These are phyloP conservation scores for Diadegma fenestrale DNA, from an alignment of 2,888 invertebrate species.

Conservation along the genomic window DNA sequence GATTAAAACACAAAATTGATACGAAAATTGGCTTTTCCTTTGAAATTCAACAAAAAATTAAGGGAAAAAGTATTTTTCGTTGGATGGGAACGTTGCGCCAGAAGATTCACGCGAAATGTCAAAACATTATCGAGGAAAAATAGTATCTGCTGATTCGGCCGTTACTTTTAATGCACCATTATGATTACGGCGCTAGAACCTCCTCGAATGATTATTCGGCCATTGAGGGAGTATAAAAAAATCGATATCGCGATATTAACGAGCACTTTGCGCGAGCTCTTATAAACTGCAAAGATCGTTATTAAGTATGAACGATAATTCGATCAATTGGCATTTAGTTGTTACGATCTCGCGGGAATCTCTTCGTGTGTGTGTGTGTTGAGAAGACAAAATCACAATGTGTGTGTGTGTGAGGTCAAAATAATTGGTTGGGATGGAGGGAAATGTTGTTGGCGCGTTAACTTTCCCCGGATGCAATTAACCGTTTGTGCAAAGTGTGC, in stretches of 20 bases:
- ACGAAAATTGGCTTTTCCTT: too few species aligned
- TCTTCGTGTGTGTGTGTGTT: neutral
- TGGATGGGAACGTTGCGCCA: too few species aligned
- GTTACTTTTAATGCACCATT: too few species aligned
- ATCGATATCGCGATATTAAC: neutral
- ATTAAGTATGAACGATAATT: constrained; percentile 32
- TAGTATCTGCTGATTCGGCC: too few species aligned
- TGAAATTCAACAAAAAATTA: too few species aligned
- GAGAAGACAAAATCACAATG: neutral
- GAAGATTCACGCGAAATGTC: too few species aligned
- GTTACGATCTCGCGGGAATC: constrained; percentile 40
- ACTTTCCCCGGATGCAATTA: constrained; percentile 68
- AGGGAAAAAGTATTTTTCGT: too few species aligned
- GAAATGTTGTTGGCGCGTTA: constrained; percentile 61
- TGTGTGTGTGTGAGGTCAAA: constrained; percentile 49
- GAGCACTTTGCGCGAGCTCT: neutral
- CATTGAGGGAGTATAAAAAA: neutral
- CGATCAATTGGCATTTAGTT: constrained; percentile 54
- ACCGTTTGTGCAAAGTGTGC: constrained; percentile 37
- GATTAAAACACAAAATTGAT: too few species aligned
- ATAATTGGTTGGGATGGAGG: constrained; percentile 64
- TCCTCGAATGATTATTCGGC: neutral
- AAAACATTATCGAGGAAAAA: too few species aligned
- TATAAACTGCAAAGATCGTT: neutral
- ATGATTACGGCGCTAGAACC: too few species aligned